These are phyloP conservation scores for Microtus pennsylvanicus DNA, from an alignment of 2,113 vertebrate genomes.

Conservation along the genomic window DNA sequence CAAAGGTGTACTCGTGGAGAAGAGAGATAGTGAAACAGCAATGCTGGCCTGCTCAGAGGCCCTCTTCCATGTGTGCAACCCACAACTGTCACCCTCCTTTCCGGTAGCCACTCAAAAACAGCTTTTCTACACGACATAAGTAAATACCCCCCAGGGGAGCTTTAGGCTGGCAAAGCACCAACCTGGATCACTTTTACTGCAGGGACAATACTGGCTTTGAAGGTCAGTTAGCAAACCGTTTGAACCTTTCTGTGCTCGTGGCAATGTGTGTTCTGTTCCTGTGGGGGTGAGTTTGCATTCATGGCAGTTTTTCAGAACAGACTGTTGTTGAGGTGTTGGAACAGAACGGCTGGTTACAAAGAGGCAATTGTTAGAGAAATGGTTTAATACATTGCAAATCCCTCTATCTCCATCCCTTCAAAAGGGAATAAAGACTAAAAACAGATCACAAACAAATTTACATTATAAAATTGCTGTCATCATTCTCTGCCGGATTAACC, in stretches of 20 bases:
- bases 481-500: conserved; percentile 80
- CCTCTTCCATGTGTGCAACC: fast-evolving
- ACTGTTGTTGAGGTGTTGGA: not conserved
- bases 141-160: fast-evolving
- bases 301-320: not conserved
- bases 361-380: conserved; percentile 69
- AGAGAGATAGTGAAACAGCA: fast-evolving
- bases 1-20: fast-evolving
- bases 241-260: not conserved
- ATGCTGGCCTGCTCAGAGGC: fast-evolving
- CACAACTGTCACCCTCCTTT: fast-evolving
- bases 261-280: not conserved
- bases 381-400: conserved; percentile 83
- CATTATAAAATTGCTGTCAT: conserved; percentile 84
- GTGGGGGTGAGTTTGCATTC: not conserved
- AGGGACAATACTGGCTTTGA: not conserved
- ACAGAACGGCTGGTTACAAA: not conserved
- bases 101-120: not conserved
- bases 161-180: not conserved
- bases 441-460: conserved; percentile 84
- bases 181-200: not conserved
- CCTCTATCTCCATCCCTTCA: conserved; percentile 76
- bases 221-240: not conserved
- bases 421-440: conserved; percentile 82
- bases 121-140: fast-evolving